phyloP scores from a whole-genome alignment of 2,113 vertebrate species.

The Poeciliopsis prolifica region DNA sequence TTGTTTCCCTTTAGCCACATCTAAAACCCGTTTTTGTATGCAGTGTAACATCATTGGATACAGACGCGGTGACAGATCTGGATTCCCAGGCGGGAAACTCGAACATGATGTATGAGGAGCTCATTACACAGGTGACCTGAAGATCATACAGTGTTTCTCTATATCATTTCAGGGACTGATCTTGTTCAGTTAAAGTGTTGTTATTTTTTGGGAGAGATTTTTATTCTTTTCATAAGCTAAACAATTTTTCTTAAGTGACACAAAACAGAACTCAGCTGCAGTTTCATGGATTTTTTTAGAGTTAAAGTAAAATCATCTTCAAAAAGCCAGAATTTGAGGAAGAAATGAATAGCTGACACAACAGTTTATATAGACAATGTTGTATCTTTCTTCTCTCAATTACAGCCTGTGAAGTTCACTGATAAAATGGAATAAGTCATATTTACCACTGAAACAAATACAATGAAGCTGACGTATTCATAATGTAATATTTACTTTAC shows the following conservation, averaged over 20 bases:
- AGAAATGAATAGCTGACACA: background rate
- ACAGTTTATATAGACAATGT: too few species aligned
- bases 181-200: too few species aligned
- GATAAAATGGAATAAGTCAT: too few species aligned
- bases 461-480: too few species aligned
- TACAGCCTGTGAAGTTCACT: too few species aligned
- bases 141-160: background rate
- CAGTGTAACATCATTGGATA: conserved; percentile 48
- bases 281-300: background rate
- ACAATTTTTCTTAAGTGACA: too few species aligned
- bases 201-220: too few species aligned
- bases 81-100: conserved; percentile 63
- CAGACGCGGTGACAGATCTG: conserved; percentile 47
- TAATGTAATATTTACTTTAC: too few species aligned
- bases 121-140: conserved; percentile 59
- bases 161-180: too few species aligned
- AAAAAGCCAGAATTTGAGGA: background rate
- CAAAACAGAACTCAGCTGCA: background rate
- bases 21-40: background rate
- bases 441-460: too few species aligned
- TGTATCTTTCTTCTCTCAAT: too few species aligned
- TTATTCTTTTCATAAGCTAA: too few species aligned
- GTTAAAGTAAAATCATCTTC: background rate
- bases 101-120: conserved; percentile 57
- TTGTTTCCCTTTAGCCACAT: background rate